phyloP scores from a whole-genome alignment of 2,888 invertebrate species.

The Clepsis dumicolana region DNA sequence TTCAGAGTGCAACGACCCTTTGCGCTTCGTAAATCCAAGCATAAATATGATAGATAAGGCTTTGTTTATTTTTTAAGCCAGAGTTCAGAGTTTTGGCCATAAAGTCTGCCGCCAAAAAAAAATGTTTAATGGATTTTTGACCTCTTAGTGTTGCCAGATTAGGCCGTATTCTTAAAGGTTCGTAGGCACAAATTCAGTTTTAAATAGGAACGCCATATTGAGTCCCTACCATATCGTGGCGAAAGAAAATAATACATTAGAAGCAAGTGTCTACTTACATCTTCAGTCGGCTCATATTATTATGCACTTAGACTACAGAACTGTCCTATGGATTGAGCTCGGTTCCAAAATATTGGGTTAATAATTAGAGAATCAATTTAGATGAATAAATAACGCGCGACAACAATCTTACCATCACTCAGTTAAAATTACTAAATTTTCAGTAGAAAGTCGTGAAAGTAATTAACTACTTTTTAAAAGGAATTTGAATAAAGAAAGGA shows the following conservation, averaged over 20 bases:
- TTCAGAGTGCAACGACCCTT: neutral
- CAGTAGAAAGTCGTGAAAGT: too few species aligned
- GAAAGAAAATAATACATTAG: constrained; percentile 66
- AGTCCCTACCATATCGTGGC: constrained; percentile 60
- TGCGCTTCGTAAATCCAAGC: neutral
- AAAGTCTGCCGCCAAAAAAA: neutral
- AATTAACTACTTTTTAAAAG: too few species aligned
- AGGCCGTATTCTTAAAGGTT: constrained; percentile 21
- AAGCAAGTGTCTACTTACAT: constrained; percentile 65
- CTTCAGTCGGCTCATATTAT: constrained; percentile 72
- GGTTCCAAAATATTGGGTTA: constrained; percentile 47
- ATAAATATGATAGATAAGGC: neutral
- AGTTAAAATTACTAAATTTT: too few species aligned
- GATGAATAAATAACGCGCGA: constrained; percentile 9
- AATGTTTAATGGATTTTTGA: neutral
- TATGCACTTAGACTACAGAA: constrained; percentile 68
- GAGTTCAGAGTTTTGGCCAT: neutral
- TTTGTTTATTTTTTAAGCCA: neutral
- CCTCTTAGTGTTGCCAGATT: constrained; percentile 20
- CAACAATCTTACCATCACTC: constrained; percentile 12
- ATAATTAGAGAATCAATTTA: constrained; percentile 8
- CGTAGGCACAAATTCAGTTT: constrained; percentile 25
- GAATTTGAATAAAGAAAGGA: too few species aligned
- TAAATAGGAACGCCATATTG: constrained; percentile 58
- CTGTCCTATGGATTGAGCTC: constrained; percentile 64